Conservation (phyloP, 2,888 invertebrate species). For the Syrista parreyssii region DNA sequence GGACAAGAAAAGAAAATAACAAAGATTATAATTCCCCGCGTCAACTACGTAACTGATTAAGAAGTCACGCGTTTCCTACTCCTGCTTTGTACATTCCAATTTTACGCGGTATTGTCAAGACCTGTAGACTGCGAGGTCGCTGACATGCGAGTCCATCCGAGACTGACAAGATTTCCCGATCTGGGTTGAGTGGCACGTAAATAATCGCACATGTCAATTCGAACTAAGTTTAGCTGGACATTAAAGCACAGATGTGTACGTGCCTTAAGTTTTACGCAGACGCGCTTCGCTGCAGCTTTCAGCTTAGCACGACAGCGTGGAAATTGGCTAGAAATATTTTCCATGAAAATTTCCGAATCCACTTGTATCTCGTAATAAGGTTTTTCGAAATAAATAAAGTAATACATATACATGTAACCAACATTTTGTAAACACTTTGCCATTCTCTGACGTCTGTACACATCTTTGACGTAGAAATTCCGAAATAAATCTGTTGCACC, state of each 20-base stretch:
- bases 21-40: not conserved
- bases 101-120: not conserved
- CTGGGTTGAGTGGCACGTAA: constrained; percentile 34
- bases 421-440: not conserved
- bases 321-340: not conserved
- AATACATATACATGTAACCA: too few species aligned
- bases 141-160: constrained; percentile 2
- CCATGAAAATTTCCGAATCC: not conserved
- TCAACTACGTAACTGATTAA: not conserved
- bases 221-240: constrained; percentile 35
- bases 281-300: not conserved
- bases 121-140: not conserved
- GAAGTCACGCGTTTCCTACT: not conserved
- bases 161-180: constrained; percentile 18
- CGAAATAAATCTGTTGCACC: not conserved
- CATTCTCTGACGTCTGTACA: not conserved
- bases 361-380: not conserved
- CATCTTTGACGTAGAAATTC: not conserved
- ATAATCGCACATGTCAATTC: constrained; percentile 44
- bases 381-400: not conserved
- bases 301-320: not conserved
- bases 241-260: constrained; percentile 21
- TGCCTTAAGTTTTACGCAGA: not conserved
- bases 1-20: not conserved
- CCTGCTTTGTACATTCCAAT: not conserved